Conservation (phyloP, 2,113 vertebrate genomes). For the Nyctereutes procyonoides region DNA sequence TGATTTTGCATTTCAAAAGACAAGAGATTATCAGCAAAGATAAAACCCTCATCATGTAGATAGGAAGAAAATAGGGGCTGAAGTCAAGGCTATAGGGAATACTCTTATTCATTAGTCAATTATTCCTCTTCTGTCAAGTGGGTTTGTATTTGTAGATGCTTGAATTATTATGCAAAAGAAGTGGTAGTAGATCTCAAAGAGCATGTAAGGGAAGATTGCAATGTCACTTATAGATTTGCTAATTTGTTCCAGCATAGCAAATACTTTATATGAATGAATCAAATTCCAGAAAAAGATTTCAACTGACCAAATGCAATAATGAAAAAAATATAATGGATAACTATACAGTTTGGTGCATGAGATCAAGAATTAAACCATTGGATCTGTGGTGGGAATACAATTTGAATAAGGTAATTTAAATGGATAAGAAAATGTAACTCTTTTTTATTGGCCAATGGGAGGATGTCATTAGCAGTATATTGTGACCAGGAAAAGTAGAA, state of each 20-base stretch:
- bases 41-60: not conserved
- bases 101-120: not conserved
- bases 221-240: not conserved
- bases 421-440: not conserved
- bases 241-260: not conserved
- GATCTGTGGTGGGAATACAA: not conserved
- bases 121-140: not conserved
- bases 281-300: not conserved
- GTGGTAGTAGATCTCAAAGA: accelerated
- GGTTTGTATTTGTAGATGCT: not conserved
- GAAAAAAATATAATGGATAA: not conserved
- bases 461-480: not conserved
- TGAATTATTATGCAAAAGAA: not conserved
- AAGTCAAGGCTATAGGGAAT: too few species aligned
- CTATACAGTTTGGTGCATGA: not conserved
- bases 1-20: not conserved
- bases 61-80: accelerated
- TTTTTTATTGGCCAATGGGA: not conserved
- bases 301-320: not conserved
- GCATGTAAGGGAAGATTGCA: not conserved
- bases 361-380: too few species aligned
- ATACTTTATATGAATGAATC: not conserved
- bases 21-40: not conserved
- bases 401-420: not conserved
- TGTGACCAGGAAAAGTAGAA: too few species aligned